phyloP scores from a whole-genome alignment of 2,113 vertebrate species.

The Indicator maculatus region DNA sequence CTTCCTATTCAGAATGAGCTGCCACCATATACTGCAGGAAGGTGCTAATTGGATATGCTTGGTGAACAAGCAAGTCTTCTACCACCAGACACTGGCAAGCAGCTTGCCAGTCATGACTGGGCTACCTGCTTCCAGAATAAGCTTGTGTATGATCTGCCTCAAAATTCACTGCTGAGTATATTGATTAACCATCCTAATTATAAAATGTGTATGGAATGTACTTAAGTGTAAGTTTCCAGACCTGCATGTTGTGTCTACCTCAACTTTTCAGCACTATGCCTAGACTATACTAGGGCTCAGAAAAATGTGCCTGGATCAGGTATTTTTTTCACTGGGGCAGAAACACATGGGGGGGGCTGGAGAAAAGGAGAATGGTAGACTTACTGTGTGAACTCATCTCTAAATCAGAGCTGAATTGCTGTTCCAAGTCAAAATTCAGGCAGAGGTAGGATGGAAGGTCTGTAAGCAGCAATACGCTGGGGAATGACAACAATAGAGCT shows the following conservation, averaged over 20 bases:
- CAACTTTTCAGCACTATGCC: neutral
- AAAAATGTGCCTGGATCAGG: neutral
- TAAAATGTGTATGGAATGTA: neutral
- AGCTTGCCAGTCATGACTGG: neutral
- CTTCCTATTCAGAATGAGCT: neutral
- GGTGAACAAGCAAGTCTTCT: too few relatives aligned
- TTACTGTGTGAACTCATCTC: neutral
- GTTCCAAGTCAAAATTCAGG: neutral
- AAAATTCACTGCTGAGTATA: neutral
- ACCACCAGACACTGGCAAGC: neutral
- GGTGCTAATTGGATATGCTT: neutral
- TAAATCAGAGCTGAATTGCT: neutral
- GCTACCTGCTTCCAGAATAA: neutral
- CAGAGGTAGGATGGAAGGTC: neutral
- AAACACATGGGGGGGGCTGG: neutral
- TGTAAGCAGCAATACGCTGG: neutral
- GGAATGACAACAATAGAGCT: neutral
- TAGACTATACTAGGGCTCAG: neutral
- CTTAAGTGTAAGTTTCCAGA: neutral
- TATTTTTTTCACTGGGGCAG: neutral
- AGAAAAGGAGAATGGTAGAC: neutral
- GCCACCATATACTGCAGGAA: neutral
- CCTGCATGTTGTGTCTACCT: neutral
- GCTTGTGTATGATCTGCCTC: neutral
- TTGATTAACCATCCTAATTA: neutral